A percentile compares a stretch with the other conserved stretches of the same genome.
These are phyloP conservation scores for Zaprionus inermis DNA, from an alignment of 1,140 invertebrate species.

Conservation along the genomic window DNA sequence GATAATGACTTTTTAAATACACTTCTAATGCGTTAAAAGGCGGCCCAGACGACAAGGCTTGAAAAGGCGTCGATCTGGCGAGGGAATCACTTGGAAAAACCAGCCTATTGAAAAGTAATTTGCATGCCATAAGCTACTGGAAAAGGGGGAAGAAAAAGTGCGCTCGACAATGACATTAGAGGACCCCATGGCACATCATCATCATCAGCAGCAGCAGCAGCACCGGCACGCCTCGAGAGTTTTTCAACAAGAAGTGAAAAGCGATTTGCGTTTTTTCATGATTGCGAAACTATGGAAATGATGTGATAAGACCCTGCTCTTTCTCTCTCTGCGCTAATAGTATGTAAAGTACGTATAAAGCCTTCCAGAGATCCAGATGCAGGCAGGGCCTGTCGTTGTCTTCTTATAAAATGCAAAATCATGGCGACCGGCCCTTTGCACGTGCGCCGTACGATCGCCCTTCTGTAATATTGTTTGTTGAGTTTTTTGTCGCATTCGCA, in stretches of 20 bases:
- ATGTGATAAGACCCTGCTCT: constrained; percentile 46
- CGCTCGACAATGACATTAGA: constrained; percentile 64
- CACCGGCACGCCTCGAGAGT: constrained; percentile 39
- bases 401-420: constrained; percentile 46
- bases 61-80: constrained; percentile 35
- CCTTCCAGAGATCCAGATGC: constrained; percentile 4
- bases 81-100: constrained; percentile 27
- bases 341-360: constrained; percentile 71
- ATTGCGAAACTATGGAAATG: constrained; percentile 64
- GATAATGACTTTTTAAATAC: constrained; percentile 81
- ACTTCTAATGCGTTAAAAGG: constrained; percentile 74
- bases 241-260: constrained; percentile 17
- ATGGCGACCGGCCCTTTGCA: constrained; percentile 58
- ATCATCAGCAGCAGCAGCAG: neutral
- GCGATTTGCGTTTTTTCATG: constrained; percentile 67
- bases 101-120: constrained; percentile 77
- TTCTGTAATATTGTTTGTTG: constrained; percentile 22
- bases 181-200: constrained; percentile 26
- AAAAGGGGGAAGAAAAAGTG: constrained; percentile 25
- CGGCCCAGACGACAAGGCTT: constrained; percentile 51
- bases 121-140: constrained; percentile 72
- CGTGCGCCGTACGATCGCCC: constrained; percentile 48
- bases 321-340: constrained; percentile 43
- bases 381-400: constrained; percentile 3
- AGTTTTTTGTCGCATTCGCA: constrained; percentile 37